phyloP scores from a whole-genome alignment of 1,140 invertebrate species.

The Stegodyphus mimosarum region DNA sequence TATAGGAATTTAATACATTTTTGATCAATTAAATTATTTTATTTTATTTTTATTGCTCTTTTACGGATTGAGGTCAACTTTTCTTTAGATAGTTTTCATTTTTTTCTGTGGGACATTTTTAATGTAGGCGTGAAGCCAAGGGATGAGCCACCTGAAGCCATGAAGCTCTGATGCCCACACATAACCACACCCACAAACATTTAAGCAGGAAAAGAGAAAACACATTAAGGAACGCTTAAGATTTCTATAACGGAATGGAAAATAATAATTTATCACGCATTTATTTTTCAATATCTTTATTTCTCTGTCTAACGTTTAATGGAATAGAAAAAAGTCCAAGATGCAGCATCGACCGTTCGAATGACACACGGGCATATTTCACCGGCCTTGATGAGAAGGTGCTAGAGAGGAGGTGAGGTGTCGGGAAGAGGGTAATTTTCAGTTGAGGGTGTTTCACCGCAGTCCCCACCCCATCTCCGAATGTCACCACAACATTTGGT shows the following conservation, averaged over 20 bases:
- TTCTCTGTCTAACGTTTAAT: background rate
- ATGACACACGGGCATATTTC: conserved; percentile 48
- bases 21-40: too few species aligned
- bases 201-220: background rate
- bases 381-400: conserved; percentile 31
- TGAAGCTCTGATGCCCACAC: too few species aligned
- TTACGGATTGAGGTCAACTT: too few species aligned
- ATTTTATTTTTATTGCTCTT: too few species aligned
- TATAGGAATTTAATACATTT: too few species aligned
- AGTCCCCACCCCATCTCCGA: conserved; percentile 25
- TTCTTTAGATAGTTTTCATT: too few species aligned
- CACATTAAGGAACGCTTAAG: conserved; percentile 48
- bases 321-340: conserved; percentile 17
- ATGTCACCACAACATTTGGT: conserved; percentile 48
- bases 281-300: conserved; percentile 22
- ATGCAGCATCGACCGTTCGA: conserved; percentile 6
- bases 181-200: too few species aligned
- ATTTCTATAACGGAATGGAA: conserved; percentile 9
- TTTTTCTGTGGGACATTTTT: too few species aligned
- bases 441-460: background rate
- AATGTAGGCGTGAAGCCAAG: too few species aligned
- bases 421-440: conserved; percentile 29
- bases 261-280: conserved; percentile 40
- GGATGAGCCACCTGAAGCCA: too few species aligned
- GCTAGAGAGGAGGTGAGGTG: background rate